Evolutionary conservation across 1,140 invertebrate species (phyloP).

Genomic region (Eufriesea mexicana): DNA sequence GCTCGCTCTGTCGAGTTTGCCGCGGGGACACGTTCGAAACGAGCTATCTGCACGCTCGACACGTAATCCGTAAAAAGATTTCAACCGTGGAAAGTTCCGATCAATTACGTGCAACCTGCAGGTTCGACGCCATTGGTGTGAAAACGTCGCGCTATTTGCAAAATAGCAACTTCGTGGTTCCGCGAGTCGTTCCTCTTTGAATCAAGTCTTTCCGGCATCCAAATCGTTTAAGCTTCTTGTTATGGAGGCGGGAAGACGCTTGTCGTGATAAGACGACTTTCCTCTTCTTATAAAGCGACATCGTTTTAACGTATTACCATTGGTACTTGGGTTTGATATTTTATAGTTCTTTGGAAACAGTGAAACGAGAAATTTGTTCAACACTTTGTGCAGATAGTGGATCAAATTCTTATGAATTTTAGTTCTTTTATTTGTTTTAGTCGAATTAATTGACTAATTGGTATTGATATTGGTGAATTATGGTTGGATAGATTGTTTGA

Average conservation of each 20-base stretch:
- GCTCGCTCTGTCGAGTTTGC: background rate
- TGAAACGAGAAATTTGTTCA: too few species aligned
- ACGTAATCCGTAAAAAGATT: constrained; percentile 28
- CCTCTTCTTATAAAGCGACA: background rate
- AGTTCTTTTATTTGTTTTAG: too few species aligned
- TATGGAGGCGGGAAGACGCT: background rate
- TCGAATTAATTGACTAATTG: too few species aligned
- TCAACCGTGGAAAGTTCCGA: background rate
- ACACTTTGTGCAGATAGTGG: too few species aligned
- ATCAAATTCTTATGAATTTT: too few species aligned
- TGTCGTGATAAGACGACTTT: background rate
- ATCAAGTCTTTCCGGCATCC: background rate
- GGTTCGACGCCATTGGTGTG: background rate
- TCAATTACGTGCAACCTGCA: background rate
- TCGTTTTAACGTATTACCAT: background rate
- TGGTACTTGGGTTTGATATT: background rate
- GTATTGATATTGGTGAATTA: too few species aligned
- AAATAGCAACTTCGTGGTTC: background rate
- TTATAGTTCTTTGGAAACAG: too few species aligned
- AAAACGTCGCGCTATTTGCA: background rate
- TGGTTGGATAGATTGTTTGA: too few species aligned
- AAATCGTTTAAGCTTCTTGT: background rate
- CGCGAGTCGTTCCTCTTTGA: background rate
- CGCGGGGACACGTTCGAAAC: constrained; percentile 1
- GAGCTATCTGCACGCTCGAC: background rate